These are phyloP conservation scores for human (Homo sapiens) DNA, from an alignment of 2,113 vertebrate species.

Conservation along the genomic window DNA sequence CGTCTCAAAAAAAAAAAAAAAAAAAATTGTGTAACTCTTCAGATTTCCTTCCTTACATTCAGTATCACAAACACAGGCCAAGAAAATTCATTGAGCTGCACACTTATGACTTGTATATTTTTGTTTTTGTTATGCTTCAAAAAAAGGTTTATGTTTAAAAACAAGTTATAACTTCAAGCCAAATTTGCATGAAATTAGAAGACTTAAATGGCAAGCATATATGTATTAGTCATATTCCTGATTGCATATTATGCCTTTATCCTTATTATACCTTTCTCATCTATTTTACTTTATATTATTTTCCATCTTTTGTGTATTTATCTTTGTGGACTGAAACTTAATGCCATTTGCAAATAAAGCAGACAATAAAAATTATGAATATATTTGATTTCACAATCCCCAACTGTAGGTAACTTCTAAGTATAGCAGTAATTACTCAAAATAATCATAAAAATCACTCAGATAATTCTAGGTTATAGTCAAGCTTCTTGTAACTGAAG, in stretches of 20 bases:
- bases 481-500: constrained; percentile 7
- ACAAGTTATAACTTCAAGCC: neutral
- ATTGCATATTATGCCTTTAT: neutral
- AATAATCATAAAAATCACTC: constrained; percentile 22
- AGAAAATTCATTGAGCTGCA: neutral
- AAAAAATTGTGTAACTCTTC: neutral
- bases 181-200: constrained; percentile 38
- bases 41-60: neutral
- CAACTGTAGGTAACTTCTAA: constrained; percentile 1
- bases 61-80: neutral
- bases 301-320: constrained; percentile 19
- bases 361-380: neutral
- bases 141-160: constrained; percentile 37
- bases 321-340: neutral
- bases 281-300: neutral
- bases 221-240: neutral
- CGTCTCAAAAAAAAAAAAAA: too few species aligned
- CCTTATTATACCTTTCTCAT: constrained; percentile 11
- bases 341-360: neutral
- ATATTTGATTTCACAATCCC: constrained; percentile 18
- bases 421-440: neutral
- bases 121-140: constrained; percentile 8
- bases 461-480: constrained; percentile 11
- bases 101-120: neutral
- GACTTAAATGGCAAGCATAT: constrained; percentile 30